Percentiles rank a stretch among this genome's conserved stretches.
phyloP scores from a whole-genome alignment of 2,113 vertebrate genomes.

The Isichthys henryi region DNA sequence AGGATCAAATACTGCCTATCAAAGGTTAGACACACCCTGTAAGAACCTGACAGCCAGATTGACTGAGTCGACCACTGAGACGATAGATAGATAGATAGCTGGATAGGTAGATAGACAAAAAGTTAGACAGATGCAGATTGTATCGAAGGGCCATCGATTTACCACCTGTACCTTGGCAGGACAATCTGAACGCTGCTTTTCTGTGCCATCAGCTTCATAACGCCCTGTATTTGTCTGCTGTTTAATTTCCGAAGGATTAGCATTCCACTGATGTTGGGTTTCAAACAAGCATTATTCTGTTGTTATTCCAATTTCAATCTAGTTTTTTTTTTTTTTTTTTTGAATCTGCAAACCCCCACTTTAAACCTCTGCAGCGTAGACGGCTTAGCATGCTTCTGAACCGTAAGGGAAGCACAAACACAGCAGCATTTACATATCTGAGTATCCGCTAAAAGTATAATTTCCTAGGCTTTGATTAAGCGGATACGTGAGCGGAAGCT shows the following conservation, averaged over 20 bases:
- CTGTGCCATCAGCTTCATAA: not conserved
- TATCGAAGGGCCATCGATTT: slow-evolving; percentile 38
- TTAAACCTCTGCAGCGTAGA: not conserved
- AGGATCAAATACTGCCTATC: not conserved
- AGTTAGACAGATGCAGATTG: slow-evolving; percentile 13
- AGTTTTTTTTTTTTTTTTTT: not conserved
- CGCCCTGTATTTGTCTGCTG: not conserved
- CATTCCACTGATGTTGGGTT: not conserved
- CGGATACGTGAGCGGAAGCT: not conserved
- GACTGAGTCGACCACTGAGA: slow-evolving; percentile 52
- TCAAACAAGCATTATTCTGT: not conserved
- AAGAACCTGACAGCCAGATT: slow-evolving; percentile 48
- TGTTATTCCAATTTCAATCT: not conserved
- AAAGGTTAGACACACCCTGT: slow-evolving; percentile 34
- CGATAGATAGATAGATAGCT: slow-evolving; percentile 27
- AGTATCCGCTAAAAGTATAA: not conserved
- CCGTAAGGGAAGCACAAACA: not conserved
- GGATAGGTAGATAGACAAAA: not conserved
- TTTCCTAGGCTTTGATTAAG: slow-evolving; percentile 4
- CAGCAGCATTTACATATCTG: not conserved
- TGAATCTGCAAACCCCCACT: not conserved
- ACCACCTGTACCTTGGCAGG: not conserved
- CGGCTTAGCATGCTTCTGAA: not conserved
- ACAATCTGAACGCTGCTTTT: not conserved
- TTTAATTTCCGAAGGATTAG: slow-evolving; percentile 1